Conservation (phyloP, 2,797 vertebrate genomes). For the Selene dorsalis region DNA sequence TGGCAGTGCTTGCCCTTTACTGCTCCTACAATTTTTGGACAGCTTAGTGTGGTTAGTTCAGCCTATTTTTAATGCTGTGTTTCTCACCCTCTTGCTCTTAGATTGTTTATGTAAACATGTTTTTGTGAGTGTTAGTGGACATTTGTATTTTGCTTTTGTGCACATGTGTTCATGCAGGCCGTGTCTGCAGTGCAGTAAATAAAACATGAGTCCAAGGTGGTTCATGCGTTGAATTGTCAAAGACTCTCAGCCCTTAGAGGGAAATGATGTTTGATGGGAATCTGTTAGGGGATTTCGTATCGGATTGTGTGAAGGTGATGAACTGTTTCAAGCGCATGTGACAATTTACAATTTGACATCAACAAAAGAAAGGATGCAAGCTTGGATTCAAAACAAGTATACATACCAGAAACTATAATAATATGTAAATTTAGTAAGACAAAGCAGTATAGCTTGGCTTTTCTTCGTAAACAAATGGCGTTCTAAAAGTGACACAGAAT, state of each 20-base stretch:
- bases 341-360: background rate
- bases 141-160: constrained; percentile 1
- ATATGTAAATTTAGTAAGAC: background rate
- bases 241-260: constrained; percentile 5
- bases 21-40: constrained; percentile 11
- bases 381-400: background rate
- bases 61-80: background rate
- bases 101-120: background rate
- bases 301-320: background rate
- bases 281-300: background rate
- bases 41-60: constrained; percentile 20
- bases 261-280: background rate
- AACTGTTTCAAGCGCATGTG: background rate
- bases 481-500: background rate
- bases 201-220: constrained; percentile 3
- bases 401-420: background rate
- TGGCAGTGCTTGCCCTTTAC: constrained; percentile 48
- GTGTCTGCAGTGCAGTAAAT: constrained; percentile 5
- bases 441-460: background rate
- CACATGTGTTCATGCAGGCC: background rate
- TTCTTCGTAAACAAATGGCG: background rate
- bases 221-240: constrained; percentile 15
- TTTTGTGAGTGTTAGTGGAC: background rate
- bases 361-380: background rate
- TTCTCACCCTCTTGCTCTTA: constrained; percentile 3